phyloP scores from a whole-genome alignment of 2,888 invertebrate genomes.

The Platypus cylindrus region DNA sequence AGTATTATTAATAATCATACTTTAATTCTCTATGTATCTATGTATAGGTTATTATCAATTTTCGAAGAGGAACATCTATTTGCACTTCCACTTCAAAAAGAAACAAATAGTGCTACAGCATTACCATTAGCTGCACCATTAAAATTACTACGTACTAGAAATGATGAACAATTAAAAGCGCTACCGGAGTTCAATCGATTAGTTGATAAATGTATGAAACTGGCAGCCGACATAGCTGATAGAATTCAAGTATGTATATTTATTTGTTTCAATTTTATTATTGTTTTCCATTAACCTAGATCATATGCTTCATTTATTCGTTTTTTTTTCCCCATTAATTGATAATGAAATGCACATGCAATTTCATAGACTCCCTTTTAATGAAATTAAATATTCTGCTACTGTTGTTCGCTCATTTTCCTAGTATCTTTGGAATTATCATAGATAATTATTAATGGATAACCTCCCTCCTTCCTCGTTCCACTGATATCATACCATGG shows the following conservation, averaged over 20 bases:
- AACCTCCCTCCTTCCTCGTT: too few relatives aligned
- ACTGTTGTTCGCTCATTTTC: too few relatives aligned
- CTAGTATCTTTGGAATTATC: too few relatives aligned
- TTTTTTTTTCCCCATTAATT: too few relatives aligned
- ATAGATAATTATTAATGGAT: too few relatives aligned
- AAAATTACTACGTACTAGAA: conserved; percentile 70
- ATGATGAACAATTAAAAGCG: conserved; percentile 65
- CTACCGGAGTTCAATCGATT: conserved; percentile 57
- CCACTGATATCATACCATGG: too few relatives aligned
- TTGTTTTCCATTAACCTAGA: too few relatives aligned
- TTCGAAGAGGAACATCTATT: conserved; percentile 80
- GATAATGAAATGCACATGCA: too few relatives aligned
- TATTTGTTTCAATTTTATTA: too few relatives aligned
- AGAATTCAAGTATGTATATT: conserved; percentile 49
- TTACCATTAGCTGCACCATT: conserved; percentile 77
- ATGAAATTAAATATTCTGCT: too few relatives aligned
- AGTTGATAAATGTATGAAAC: conserved; percentile 62
- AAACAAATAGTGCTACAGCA: conserved; percentile 63
- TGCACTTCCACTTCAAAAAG: conserved; percentile 70
- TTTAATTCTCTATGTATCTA: conserved; percentile 2
- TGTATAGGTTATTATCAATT: conserved; percentile 51
- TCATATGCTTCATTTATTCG: too few relatives aligned
- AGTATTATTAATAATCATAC: not conserved
- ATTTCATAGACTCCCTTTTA: too few relatives aligned
- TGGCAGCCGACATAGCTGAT: conserved; percentile 66